Evolutionary conservation across 2,888 invertebrate species (phyloP), one percentile per base, ranked within the genome.

Genomic region (Oxystoma pomonae): DNA sequence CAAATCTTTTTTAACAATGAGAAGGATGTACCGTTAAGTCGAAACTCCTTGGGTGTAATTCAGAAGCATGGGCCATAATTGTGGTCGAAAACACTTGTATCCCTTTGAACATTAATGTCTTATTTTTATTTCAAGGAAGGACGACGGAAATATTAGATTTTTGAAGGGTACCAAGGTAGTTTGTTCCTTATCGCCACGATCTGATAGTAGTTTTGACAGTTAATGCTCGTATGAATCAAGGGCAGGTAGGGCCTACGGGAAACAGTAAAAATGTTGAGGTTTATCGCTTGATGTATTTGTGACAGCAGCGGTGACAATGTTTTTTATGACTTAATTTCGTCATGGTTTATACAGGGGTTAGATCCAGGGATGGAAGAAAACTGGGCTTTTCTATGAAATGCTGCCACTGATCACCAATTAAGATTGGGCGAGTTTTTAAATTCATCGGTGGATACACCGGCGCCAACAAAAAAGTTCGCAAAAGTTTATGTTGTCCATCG

Each of bases 31-130:
- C 35, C 35, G 35, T 35, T 35, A 35, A 35, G 66, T 66, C 64
- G 64, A 57, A 20, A 62, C 55, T 66, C 62, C 55, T 20, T 62
- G 60, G n/a, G 67, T 65, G 67, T 67, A 67, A 67, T 67, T 65
- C 67, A 67, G 67, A 61, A 67, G 67, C 67, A 67, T 67, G 58
- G 58, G 63, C 61, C 63, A 67, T 67, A 65, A 62, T 62, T 62
- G 64, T 65, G 65, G 65, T 57, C 65, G 58, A 51, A 61, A 55
- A 66, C 60, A 62, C 58, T 62, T 64, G 62, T 62, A 55, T 60
- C 12, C 35, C 12, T 35, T 35, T 35, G 35, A 35, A 7, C 35
- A 12, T 35, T 35, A 12, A 35, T 35, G 35, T 35, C 35, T 35
- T 35, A 3, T 35, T 35, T 35, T 35, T 35, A 35, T 35, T 35